Evolutionary conservation across 2,888 invertebrate species (phyloP), one percentile per base, ranked within the genome.

Genomic region (Cataglyphis altisquamis): DNA sequence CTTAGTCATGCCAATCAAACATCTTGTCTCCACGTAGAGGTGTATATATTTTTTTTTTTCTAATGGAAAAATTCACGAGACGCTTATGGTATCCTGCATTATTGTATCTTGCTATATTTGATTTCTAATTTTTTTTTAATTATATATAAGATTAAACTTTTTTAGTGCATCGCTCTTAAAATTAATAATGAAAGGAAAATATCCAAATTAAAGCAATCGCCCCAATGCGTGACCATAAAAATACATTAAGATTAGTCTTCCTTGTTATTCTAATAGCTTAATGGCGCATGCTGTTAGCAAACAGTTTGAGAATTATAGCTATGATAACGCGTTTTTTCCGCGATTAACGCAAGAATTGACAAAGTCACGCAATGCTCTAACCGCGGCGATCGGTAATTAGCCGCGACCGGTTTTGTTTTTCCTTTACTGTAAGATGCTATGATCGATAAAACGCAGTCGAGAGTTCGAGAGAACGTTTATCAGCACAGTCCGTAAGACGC

Each of bases 361-460:
- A 48, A 62, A 60, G 52, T 77, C 85, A 73, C 81, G 82, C 63
- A 57, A 64, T 41, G 60, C 63, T 55, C 64, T 39, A 81, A 64
- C 73, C 66, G 55, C 21, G 62, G 66, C 68, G 36, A 64, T n/a
- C 78, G 63, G 60, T 48, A 85, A 78, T 63, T 66, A 57, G 45
- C 48, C 52, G 63, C 45, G 55, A 68, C 32, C 80, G 29, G 55
- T 63, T 78, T 63, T 10, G 52, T 52, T 62, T 41, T 36, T 80
- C n/a, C 57, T 77, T 77, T n/a, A 41, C 5, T 15, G 29, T 12
- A 32, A 82, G 60, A 83, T 77, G 72, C 52, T 21, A 29, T 72
- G 72, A 87, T 89, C 88, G 88, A 89, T 89, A 88, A 88, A 86
- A 82, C 70, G 83, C 73, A 83, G 36, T 45, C n/a, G 39, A 29